phyloP scores from a whole-genome alignment of 1,140 invertebrate genomes.

The Himalopsyche phryganea region DNA sequence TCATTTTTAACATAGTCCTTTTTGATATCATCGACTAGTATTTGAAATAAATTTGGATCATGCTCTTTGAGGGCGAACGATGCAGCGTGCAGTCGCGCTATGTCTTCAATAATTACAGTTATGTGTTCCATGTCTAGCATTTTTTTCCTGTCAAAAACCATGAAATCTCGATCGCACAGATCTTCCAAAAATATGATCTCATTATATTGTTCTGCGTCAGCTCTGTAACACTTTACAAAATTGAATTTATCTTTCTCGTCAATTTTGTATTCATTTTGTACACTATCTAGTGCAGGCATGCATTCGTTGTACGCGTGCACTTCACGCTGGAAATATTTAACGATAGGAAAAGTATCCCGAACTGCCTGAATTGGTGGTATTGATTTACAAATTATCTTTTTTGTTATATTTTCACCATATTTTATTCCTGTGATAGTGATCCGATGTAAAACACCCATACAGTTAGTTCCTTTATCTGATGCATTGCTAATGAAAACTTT shows the following conservation, averaged over 20 bases:
- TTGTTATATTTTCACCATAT: not conserved
- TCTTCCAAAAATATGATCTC: constrained; percentile 13
- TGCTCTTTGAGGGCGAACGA: constrained; percentile 14
- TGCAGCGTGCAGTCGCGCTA: constrained; percentile 11
- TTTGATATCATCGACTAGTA: constrained; percentile 2
- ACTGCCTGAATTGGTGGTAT: not conserved
- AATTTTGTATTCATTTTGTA: constrained; percentile 1
- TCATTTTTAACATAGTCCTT: not conserved
- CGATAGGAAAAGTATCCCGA: constrained; percentile 1
- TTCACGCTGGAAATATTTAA: not conserved
- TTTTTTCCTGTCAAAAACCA: constrained; percentile 4
- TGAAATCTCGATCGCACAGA: constrained; percentile 1
- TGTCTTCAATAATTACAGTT: not conserved
- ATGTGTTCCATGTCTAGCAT: constrained; percentile 14
- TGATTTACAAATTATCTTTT: constrained; percentile 6
- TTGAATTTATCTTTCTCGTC: constrained; percentile 1
- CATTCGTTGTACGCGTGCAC: not conserved
- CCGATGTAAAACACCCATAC: not conserved
- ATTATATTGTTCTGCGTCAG: not conserved
- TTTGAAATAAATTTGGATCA: not conserved
- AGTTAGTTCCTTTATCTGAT: constrained; percentile 9
- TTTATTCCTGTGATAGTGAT: constrained; percentile 4
- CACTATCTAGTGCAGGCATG: not conserved
- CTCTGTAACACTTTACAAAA: constrained; percentile 4
- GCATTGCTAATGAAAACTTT: not conserved